Evolutionary conservation across 2,888 invertebrate species (phyloP), one percentile per base, ranked within the genome.

Genomic region (Caenorhabditis afra): DNA sequence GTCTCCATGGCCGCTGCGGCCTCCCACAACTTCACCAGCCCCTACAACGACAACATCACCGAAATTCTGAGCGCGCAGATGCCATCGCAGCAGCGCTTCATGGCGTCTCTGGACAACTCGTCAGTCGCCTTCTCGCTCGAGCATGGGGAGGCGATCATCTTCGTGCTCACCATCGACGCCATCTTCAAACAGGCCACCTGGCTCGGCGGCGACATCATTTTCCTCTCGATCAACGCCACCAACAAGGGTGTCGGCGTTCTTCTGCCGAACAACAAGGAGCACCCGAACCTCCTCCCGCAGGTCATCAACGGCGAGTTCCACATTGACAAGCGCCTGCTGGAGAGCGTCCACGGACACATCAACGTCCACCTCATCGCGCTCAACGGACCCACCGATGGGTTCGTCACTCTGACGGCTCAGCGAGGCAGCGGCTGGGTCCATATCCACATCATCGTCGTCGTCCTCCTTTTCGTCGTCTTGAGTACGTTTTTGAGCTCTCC

Each of bases 321-420:
- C 11, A 12, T 67, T 3, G 37, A 23, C 49, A 23, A 45, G 2
- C 22, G 14, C 1, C 20, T 22, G 5, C n/a, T 53, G 39, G 23
- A 39, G 12, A 7, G 10, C 20, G 29, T 20, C 4, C 18, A 41
- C 4, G 39, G 16, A 11, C 58, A 50, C 41, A 7, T 67, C 7
- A 14, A 49, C 12, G 12, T 67, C 2, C 67, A 67, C 23, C 1
- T 68, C 10, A 52, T 68, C 18, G 18, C 59, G 1, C 49, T 59
- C 7, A 52, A 61, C 14, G 59, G 52, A 29, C 12, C 52, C 1
- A 44, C 20, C 37, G 29, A 29, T 12, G 59, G 68, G 18, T 20
- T 68, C 8, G 20, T 22, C 8, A 20, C 14, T 29, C 44, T 59
- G 41, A 29, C 64, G 18, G 18, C 39, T 1, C 39, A 18, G 11